Evolutionary conservation across 1,140 invertebrate species (phyloP), one percentile per base, ranked within the genome.

Genomic region (Araneus ventricosus): DNA sequence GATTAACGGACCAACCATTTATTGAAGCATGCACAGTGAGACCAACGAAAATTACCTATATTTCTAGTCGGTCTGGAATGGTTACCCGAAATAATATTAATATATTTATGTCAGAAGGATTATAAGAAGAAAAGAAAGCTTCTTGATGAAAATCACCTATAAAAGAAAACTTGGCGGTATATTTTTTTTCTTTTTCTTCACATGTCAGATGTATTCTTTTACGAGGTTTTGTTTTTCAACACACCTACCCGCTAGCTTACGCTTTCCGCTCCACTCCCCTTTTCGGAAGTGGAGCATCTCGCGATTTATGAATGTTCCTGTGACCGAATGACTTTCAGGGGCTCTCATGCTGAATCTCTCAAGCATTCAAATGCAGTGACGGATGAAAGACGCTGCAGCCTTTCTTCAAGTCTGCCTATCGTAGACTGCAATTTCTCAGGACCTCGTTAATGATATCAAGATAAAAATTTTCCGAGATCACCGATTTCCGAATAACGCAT

Each of bases 281-380:
- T 75, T 75, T 75, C 70, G 70, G 70, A 75, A 75, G 70, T 75
- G 70, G 70, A 75, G 70, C 70, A 37, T 75, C 17, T 75, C 70
- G 4, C 30, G 24, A 22, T 75, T 17, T 34, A 4, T 17, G 34
- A 5, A 37, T 37, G 30, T 37, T 75, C 70, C 17, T 75, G 14
- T 75, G 70, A 75, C 70, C 70, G 70, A 75, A 75, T 20, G 30
- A 30, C 27, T 34, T 75, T 20, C 34, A 75, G 34, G 20, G 4
- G 20, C 30, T 75, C 34, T 4, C 34, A 34, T 37, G 17, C 34
- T 75, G 45, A 37, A 34, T 75, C 70, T 75, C 30, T 75, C 70
- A 75, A 34, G 70, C 70, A 75, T 75, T 75, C 30, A 34, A 30
- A 34, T 22, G 20, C 10, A 34, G 30, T 14, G 30, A 34, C 30